Conservation (phyloP, 2,888 invertebrate genomes). For the Calameuta filiformis region DNA sequence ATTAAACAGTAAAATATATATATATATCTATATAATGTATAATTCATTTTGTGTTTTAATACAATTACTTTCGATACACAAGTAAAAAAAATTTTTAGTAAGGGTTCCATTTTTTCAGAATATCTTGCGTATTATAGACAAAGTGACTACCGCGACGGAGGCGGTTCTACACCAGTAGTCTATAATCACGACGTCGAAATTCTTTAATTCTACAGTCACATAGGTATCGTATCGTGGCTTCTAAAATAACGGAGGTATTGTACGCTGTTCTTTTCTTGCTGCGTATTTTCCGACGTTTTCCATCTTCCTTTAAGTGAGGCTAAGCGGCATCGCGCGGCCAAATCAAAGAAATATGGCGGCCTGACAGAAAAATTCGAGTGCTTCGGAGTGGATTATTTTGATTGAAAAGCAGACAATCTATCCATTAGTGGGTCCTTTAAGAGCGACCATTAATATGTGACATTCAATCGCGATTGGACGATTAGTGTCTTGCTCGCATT, state of each 20-base stretch:
- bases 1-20: too few relatives aligned
- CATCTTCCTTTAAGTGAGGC: neutral
- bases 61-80: neutral
- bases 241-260: neutral
- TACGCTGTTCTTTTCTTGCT: neutral
- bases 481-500: neutral
- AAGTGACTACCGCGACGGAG: neutral
- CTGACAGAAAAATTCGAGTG: slow-evolving; percentile 38
- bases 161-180: neutral
- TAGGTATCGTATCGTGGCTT: neutral
- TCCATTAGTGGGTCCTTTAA: neutral
- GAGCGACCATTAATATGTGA: slow-evolving; percentile 6
- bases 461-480: slow-evolving; percentile 2
- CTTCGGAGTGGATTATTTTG: slow-evolving; percentile 35
- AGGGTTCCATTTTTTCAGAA: neutral
- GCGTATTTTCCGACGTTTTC: neutral
- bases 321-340: slow-evolving; percentile 36
- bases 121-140: neutral
- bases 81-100: neutral
- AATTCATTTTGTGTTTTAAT: neutral
- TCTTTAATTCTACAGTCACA: neutral
- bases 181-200: neutral
- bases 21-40: neutral
- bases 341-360: slow-evolving; percentile 47
- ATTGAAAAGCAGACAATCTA: slow-evolving; percentile 22